Evolutionary conservation across 2,797 vertebrate species (phyloP).

Genomic region (Eospalax fontanierii): DNA sequence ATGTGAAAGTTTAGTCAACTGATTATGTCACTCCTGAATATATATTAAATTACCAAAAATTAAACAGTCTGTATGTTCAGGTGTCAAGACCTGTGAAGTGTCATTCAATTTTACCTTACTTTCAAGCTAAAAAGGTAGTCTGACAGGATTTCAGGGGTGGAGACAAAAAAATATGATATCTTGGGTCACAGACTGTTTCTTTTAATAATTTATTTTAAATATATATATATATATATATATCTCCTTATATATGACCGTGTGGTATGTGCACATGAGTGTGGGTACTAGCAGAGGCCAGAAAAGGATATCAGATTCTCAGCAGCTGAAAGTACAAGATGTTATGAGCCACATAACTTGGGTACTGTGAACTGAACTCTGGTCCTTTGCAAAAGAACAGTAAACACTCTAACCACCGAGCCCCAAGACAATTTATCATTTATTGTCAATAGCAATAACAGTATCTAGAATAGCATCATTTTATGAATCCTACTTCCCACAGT

Average conservation of each 20-base stretch:
- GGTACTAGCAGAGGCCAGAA: too few species aligned
- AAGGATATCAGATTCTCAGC: too few species aligned
- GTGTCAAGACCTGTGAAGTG: neutral
- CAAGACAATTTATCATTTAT: neutral
- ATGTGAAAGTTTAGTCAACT: neutral
- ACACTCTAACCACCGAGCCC: neutral
- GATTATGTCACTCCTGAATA: neutral
- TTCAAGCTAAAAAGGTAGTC: neutral
- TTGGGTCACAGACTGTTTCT: neutral
- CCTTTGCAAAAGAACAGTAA: neutral
- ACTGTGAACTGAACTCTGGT: neutral
- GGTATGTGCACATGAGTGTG: too few species aligned
- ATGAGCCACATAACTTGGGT: neutral
- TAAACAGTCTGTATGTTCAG: neutral
- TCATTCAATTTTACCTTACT: neutral
- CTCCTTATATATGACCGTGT: neutral
- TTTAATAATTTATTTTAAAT: neutral
- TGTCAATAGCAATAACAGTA: neutral
- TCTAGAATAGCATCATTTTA: neutral
- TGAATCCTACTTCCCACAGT: neutral
- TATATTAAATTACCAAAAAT: neutral
- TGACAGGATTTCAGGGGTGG: neutral
- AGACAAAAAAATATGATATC: neutral
- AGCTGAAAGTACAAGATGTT: neutral
- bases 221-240: too few species aligned